Evolutionary conservation across 2,113 vertebrate species (phyloP).

Genomic region (Paraplagusia blochii): DNA sequence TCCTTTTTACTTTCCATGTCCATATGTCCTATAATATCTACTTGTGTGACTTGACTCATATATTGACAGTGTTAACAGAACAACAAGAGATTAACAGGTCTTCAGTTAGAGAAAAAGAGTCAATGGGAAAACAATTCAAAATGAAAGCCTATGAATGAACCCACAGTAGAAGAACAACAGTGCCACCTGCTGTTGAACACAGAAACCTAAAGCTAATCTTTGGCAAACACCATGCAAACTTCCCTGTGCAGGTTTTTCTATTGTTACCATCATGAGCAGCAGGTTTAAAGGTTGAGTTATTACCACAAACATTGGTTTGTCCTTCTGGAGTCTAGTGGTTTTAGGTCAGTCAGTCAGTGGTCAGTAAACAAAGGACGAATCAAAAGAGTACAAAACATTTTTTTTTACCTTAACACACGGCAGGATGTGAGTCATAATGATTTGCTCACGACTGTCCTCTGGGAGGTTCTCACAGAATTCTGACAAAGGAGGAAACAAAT

Average conservation of each 20-base stretch:
- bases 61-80: too few species aligned
- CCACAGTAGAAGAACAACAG: conserved; percentile 30
- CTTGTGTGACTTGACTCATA: too few species aligned
- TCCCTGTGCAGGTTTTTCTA: too few species aligned
- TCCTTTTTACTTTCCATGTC: too few species aligned
- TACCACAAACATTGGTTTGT: too few species aligned
- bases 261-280: too few species aligned
- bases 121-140: not conserved
- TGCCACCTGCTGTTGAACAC: conserved; percentile 67
- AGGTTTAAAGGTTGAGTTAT: too few species aligned
- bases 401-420: conserved; percentile 87
- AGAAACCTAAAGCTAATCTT: not conserved
- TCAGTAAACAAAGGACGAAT: not conserved
- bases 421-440: conserved; percentile 90
- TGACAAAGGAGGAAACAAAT: conserved; percentile 43
- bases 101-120: too few species aligned
- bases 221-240: not conserved
- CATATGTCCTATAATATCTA: too few species aligned
- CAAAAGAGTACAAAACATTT: not conserved
- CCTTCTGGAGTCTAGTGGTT: not conserved
- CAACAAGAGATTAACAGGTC: too few species aligned
- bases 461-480: conserved; percentile 91
- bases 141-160: not conserved
- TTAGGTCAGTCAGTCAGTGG: not conserved
- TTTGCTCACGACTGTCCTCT: conserved; percentile 82